Percentiles rank a stretch among this genome's conserved stretches.
Conservation (phyloP, 2,888 invertebrate species). For the Acronicta leporina region DNA sequence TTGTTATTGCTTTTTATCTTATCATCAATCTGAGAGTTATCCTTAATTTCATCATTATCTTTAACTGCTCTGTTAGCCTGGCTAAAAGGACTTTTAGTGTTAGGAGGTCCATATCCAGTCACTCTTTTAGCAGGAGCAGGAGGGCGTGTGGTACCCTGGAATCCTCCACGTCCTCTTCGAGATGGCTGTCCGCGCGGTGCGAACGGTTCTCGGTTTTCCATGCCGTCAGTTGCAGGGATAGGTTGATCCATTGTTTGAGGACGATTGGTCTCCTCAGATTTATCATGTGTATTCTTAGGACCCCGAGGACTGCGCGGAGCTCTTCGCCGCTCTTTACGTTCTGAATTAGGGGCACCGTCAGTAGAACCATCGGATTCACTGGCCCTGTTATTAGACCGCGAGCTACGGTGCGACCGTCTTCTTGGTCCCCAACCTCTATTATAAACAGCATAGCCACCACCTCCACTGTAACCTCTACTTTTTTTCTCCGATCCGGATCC, state of each 20-base stretch:
- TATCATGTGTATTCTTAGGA: slow-evolving; percentile 89
- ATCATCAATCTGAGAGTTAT: slow-evolving; percentile 85
- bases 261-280: slow-evolving; percentile 84
- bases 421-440: slow-evolving; percentile 85
- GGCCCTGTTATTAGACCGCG: slow-evolving; percentile 83
- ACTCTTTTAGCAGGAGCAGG: slow-evolving; percentile 90
- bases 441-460: slow-evolving; percentile 80
- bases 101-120: slow-evolving; percentile 94
- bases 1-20: slow-evolving; percentile 91
- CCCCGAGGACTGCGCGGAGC: slow-evolving; percentile 87
- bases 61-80: slow-evolving; percentile 81
- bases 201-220: slow-evolving; percentile 92
- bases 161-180: slow-evolving; percentile 93
- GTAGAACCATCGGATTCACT: slow-evolving; percentile 94
- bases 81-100: slow-evolving; percentile 93
- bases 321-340: slow-evolving; percentile 88
- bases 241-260: slow-evolving; percentile 64
- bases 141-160: slow-evolving; percentile 81
- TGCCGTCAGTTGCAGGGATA: slow-evolving; percentile 63
- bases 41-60: slow-evolving; percentile 79
- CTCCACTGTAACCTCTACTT: slow-evolving; percentile 83
- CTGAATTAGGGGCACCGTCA: slow-evolving; percentile 90
- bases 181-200: slow-evolving; percentile 97
- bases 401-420: slow-evolving; percentile 85
- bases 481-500: slow-evolving; percentile 86